Evolutionary conservation across 1,140 invertebrate genomes (phyloP).

Genomic region (Trichomalopsis sarcophagae): DNA sequence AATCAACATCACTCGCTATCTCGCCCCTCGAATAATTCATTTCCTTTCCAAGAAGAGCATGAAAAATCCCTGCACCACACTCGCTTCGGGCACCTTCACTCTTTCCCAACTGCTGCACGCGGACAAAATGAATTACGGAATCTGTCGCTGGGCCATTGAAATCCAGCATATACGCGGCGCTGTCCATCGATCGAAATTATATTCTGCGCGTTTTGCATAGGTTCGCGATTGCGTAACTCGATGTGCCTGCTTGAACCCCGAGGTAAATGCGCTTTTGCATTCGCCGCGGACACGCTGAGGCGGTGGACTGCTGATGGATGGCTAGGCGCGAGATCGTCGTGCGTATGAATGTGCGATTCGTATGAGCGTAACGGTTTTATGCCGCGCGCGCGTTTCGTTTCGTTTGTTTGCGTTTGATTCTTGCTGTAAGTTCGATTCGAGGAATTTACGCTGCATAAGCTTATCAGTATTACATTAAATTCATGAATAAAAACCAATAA

Average conservation of each 20-base stretch:
- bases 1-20: background rate
- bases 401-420: background rate
- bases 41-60: background rate
- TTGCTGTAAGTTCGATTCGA: no score
- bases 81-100: background rate
- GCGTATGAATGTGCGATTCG: background rate
- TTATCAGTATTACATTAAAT: no score
- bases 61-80: background rate
- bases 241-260: no score
- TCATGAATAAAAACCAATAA: no score
- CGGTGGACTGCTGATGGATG: background rate
- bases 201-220: background rate
- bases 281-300: background rate
- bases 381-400: background rate
- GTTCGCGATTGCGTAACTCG: conserved; percentile 5
- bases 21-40: background rate
- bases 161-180: background rate
- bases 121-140: background rate
- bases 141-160: background rate
- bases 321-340: background rate
- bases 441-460: no score
- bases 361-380: background rate
- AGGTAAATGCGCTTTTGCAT: background rate
- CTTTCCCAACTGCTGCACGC: background rate
- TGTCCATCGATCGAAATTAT: conserved; percentile 14